These are phyloP conservation scores for Rhea americana DNA, from an alignment of 2,113 vertebrate species.

Conservation along the genomic window DNA sequence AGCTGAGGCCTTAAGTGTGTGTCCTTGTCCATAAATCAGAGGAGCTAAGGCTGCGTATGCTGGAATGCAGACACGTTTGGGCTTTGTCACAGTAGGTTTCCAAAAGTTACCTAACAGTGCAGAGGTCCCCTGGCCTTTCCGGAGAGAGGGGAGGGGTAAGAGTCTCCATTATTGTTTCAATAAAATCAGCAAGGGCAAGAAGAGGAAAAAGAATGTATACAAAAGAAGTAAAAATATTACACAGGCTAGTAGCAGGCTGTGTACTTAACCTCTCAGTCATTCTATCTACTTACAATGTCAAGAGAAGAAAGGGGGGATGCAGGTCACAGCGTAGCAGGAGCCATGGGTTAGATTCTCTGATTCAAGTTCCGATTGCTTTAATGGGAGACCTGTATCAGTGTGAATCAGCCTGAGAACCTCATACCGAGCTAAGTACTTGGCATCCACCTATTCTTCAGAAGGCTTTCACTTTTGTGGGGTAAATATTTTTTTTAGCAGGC, in stretches of 20 bases:
- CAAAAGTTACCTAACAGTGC: background rate
- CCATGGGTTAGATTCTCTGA: accelerated
- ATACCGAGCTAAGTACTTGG: background rate
- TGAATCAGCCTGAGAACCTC: background rate
- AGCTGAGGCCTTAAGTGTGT: background rate
- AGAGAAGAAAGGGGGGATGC: background rate
- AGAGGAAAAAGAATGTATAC: background rate
- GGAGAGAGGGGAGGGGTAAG: background rate
- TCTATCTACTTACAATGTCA: background rate
- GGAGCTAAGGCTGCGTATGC: background rate
- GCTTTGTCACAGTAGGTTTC: background rate
- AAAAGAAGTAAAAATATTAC: background rate
- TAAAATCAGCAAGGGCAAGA: background rate
- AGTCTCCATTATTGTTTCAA: accelerated
- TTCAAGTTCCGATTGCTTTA: accelerated
- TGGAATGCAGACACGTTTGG: background rate
- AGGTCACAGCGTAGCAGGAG: accelerated
- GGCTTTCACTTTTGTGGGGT: background rate
- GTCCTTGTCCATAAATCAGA: accelerated
- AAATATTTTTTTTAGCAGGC: background rate
- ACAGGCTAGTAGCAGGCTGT: accelerated
- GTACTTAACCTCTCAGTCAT: background rate
- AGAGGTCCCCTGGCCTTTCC: background rate
- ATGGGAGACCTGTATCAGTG: accelerated
- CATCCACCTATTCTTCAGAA: background rate